A percentile compares a stretch with the other conserved stretches of the same genome.
Evolutionary conservation across 1,140 invertebrate species (phyloP).

Genomic region (Drosophila micromelanica): DNA sequence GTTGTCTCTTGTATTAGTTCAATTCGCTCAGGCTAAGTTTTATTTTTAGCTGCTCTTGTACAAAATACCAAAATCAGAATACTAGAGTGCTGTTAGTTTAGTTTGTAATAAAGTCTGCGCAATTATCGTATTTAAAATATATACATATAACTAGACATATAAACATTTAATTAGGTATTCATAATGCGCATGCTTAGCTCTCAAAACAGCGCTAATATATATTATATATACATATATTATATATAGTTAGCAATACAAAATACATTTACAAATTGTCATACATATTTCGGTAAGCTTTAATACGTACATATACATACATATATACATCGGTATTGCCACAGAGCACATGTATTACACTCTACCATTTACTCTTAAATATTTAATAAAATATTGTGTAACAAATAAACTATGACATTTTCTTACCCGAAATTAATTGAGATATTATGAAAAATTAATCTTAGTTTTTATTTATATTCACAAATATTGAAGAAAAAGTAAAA

Average conservation of each 20-base stretch:
- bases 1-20: slow-evolving; percentile 35
- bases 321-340: slow-evolving; percentile 43
- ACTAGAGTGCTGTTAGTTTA: slow-evolving; percentile 57
- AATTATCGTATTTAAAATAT: slow-evolving; percentile 33
- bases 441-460: no score
- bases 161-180: slow-evolving; percentile 17
- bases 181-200: slow-evolving; percentile 11
- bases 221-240: neutral
- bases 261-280: slow-evolving; percentile 16
- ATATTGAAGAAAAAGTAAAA: no score
- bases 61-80: slow-evolving; percentile 59
- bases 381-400: slow-evolving; percentile 58
- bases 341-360: slow-evolving; percentile 49
- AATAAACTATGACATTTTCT: neutral
- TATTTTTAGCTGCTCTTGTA: slow-evolving; percentile 37
- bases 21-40: slow-evolving; percentile 28
- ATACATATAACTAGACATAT: slow-evolving; percentile 4
- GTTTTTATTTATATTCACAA: no score
- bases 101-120: slow-evolving; percentile 52
- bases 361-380: slow-evolving; percentile 33
- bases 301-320: slow-evolving; percentile 29
- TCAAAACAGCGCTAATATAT: slow-evolving; percentile 2
- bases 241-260: slow-evolving; percentile 22
- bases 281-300: slow-evolving; percentile 32
- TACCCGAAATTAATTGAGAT: no score